These are phyloP conservation scores for Drosophila erecta DNA, from an alignment of 1,140 invertebrate genomes.

Conservation along the genomic window DNA sequence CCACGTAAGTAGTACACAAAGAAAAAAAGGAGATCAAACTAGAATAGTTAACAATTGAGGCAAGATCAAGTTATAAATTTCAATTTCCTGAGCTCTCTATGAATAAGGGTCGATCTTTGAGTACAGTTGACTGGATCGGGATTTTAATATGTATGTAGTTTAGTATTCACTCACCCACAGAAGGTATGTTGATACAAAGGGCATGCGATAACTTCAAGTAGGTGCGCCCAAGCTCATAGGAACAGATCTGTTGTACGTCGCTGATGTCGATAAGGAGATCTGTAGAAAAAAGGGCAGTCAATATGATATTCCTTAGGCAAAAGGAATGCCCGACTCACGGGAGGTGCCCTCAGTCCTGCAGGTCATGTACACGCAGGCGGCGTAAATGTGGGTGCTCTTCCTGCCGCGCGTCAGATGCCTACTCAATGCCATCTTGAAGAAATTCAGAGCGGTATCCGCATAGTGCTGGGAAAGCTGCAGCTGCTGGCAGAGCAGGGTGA, in stretches of 20 bases:
- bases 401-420: conserved; percentile 95
- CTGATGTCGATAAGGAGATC: conserved; percentile 99
- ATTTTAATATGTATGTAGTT: too few species aligned
- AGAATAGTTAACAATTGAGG: too few species aligned
- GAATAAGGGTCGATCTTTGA: too few species aligned
- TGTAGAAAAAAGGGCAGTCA: conserved; percentile 71
- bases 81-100: too few species aligned
- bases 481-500: conserved; percentile 91
- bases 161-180: conserved; percentile 90
- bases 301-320: not conserved
- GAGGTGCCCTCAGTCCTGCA: conserved; percentile 97
- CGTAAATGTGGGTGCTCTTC: conserved; percentile 95
- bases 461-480: conserved; percentile 94
- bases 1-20: not conserved
- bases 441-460: conserved; percentile 96
- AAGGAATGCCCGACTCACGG: conserved; percentile 88
- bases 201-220: conserved; percentile 95
- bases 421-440: conserved; percentile 98
- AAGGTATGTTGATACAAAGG: conserved; percentile 96
- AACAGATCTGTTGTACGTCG: conserved; percentile 97
- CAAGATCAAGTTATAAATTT: too few species aligned
- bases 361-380: conserved; percentile 98
- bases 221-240: conserved; percentile 97
- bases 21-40: too few species aligned
- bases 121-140: too few species aligned